Base-by-base conservation (phyloP, 2,797 vertebrate species). In the Lutjanus argentimaculatus region DNA sequence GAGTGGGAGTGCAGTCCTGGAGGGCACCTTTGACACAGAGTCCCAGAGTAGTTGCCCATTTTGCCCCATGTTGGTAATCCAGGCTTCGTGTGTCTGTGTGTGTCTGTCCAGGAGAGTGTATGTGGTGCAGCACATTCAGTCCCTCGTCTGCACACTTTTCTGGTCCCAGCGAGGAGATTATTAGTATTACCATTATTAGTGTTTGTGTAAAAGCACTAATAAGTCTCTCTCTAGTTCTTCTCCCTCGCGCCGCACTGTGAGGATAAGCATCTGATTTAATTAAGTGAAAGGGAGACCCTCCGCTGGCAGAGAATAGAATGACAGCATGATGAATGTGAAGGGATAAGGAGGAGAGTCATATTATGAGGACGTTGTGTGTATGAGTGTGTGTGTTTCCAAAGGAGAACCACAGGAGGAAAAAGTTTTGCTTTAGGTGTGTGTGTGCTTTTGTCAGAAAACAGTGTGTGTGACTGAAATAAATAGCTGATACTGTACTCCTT, bases 261-360 rank as follows among this genome's bases (percentile, higher is more conserved):
- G 58, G 83, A 88, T 74, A 83, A 85, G 81, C 57, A 82, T 89
- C 74, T 12, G 65, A 86, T 85, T 89, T 85, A 88, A 93, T 91
- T 80, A 89, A 87, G 45, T 82, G 77, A 83, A 72, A 88, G 72
- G 77, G 70, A 85, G 86, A 86, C 83, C 82, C 72, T 84, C 76
- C 51, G 16, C 86, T 82, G 75, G 55, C 76, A 67, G 69, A 77
- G 80, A 83, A 80, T 6, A 82, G 61, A 80, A 74, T 75, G 89
- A 88, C 87, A 80, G 77, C 56, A 57, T 75, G 84, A 86, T 82
- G 66, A 84, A 92, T 86, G 74, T 64, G 72, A 80, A 55, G 65
- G 83, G 75, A 86, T 80, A 67, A 73, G 58, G 15, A 78, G 61
- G 66, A 71, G 73, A 77, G 78, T 73, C 55, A 56, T 70, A 70